A percentile compares a stretch with the other conserved stretches of the same genome.
Conservation (phyloP, 2,797 vertebrate genomes). For the Pterois miles region DNA sequence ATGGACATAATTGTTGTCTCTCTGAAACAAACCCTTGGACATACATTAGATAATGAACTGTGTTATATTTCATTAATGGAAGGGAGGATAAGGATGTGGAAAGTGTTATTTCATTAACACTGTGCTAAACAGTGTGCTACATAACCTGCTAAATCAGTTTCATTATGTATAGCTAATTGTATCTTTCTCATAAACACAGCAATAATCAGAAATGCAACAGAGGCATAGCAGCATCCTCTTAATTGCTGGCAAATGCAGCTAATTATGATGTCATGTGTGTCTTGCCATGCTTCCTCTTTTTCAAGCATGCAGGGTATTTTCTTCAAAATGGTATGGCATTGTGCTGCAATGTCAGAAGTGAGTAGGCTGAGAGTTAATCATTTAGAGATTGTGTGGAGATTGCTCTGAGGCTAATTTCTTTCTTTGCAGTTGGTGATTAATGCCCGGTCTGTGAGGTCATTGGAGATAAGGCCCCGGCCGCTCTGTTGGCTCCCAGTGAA, state of each 20-base stretch:
- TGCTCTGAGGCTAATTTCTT: constrained; percentile 82
- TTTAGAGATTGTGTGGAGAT: constrained; percentile 79
- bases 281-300: not conserved
- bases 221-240: not conserved
- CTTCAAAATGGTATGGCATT: constrained; percentile 57
- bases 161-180: constrained; percentile 60
- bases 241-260: constrained; percentile 16
- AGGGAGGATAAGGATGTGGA: constrained; percentile 23
- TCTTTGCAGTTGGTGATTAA: constrained; percentile 83
- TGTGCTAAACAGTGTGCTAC: constrained; percentile 39
- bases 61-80: constrained; percentile 54
- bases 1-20: constrained; percentile 58
- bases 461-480: constrained; percentile 75
- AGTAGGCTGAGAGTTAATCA: constrained; percentile 79
- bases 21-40: constrained; percentile 44
- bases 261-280: constrained; percentile 47
- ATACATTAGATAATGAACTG: constrained; percentile 58
- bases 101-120: constrained; percentile 59
- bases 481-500: constrained; percentile 68
- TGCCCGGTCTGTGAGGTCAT: constrained; percentile 78
- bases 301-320: constrained; percentile 43
- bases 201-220: constrained; percentile 17
- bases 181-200: constrained; percentile 32
- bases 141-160: constrained; percentile 55
- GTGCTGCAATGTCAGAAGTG: constrained; percentile 72